Percentiles rank a stretch among this genome's conserved stretches.
These are phyloP conservation scores for Rhinopomastus cyanomelas DNA, from an alignment of 2,113 vertebrate genomes.

Conservation along the genomic window DNA sequence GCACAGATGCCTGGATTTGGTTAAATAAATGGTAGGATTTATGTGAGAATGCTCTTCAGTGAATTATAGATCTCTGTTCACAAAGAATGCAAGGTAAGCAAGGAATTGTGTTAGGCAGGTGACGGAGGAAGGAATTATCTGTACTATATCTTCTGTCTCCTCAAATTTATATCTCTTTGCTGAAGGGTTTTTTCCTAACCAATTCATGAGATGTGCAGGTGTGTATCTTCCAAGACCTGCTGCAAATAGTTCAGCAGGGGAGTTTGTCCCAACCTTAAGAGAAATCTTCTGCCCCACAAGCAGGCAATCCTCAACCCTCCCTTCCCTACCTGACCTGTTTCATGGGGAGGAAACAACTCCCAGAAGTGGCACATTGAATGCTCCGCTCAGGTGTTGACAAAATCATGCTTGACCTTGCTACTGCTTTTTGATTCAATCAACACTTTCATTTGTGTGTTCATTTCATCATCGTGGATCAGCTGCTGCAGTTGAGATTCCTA, in stretches of 20 bases:
- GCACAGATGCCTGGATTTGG: background rate
- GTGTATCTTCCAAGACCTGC: background rate
- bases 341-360: background rate
- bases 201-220: background rate
- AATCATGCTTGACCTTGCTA: background rate
- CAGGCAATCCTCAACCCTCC: background rate
- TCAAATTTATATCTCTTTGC: background rate
- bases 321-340: fast-evolving
- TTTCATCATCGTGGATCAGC: background rate
- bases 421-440: background rate
- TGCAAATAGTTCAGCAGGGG: background rate
- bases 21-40: background rate
- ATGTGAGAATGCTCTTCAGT: background rate
- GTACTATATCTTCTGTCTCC: background rate
- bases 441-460: background rate
- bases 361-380: background rate
- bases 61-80: background rate
- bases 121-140: background rate
- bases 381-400: background rate
- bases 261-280: background rate
- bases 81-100: background rate
- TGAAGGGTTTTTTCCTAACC: background rate
- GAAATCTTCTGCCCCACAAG: background rate
- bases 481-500: background rate
- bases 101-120: background rate